Conservation (phyloP, 2,888 invertebrate genomes). For the Hirtodrosophila duncani region DNA sequence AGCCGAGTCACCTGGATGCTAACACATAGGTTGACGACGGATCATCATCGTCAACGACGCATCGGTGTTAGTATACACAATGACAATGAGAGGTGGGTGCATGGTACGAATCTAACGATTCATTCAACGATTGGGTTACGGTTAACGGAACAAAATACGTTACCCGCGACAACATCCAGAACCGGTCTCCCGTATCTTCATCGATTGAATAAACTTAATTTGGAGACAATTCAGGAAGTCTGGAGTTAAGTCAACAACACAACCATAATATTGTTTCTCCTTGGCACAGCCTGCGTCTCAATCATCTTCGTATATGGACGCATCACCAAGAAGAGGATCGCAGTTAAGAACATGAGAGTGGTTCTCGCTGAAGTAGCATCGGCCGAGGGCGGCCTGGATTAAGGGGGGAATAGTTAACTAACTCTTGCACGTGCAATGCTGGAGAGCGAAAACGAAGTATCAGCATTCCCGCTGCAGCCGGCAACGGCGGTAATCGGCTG, state of each 20-base stretch:
- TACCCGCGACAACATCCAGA: neutral
- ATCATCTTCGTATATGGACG: neutral
- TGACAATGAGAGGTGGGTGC: too few species aligned
- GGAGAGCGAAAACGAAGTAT: too few species aligned
- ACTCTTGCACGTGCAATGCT: too few species aligned
- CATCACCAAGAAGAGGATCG: neutral
- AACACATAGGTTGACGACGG: too few species aligned
- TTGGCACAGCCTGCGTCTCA: neutral
- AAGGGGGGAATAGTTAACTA: neutral
- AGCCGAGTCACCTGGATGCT: too few species aligned
- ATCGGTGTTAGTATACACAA: too few species aligned
- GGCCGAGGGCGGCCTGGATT: neutral
- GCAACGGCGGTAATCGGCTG: too few species aligned
- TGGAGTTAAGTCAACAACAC: too few species aligned
- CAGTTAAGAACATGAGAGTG: neutral
- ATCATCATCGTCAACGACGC: too few species aligned
- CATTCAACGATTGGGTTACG: neutral
- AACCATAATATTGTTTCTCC: too few species aligned
- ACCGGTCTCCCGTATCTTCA: constrained; percentile 2
- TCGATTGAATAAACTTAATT: neutral
- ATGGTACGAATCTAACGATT: too few species aligned
- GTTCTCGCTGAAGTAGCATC: constrained; percentile 2
- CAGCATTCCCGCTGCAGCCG: too few species aligned
- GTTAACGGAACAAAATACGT: neutral
- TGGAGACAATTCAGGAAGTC: neutral